Evolutionary conservation across 2,888 invertebrate genomes (phyloP), one percentile per base, ranked within the genome.

Genomic region (Pachliopta kotzebuea): DNA sequence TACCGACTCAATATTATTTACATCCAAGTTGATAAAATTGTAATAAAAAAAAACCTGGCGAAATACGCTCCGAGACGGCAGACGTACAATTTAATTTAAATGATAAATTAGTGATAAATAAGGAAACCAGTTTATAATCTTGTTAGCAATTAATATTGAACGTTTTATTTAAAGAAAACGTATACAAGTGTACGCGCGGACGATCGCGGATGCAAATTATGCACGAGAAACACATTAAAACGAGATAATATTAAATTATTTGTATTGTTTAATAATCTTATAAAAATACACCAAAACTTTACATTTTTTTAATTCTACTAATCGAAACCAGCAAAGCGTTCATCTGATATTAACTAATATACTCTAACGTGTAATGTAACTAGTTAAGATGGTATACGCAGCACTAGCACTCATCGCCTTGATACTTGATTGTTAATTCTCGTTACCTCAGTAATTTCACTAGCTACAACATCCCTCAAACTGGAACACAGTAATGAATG

Each of bases 61-160:
- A 54, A 53, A 57, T 57, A 49, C 26, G 42, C 56, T 50, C 56
- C 50, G 26, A 52, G 26, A 18, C 49, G 61, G 50, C 61, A 55
- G 55, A 62, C 50, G 23, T 58, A 58, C 37, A 45, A 23, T 61
- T 65, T 65, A 65, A 62, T 65, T 65, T 57, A 62, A 61, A 62
- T 65, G 62, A 62, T 65, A 55, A 61, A 65, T 65, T 62, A 53
- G 54, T 45, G 53, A 56, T 9, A 29, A 54, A 42, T 45, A 18
- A 57, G 52, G 8, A 55, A 65, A 65, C 65, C 31, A 24, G 65
- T 65, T 65, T 21, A 37, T 62, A 31, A 65, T 62, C 62, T 65
- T 65, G 65, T 65, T 65, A 65, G 62, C 49, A 62, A 65, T 65
- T 65, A 65, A 65, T 62, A 58, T 62, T 45, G 31, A 23, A 45